Percentiles rank a stretch among this genome's conserved stretches.
Evolutionary conservation across 2,797 vertebrate species (phyloP).

Genomic region (Crax fasciolata): DNA sequence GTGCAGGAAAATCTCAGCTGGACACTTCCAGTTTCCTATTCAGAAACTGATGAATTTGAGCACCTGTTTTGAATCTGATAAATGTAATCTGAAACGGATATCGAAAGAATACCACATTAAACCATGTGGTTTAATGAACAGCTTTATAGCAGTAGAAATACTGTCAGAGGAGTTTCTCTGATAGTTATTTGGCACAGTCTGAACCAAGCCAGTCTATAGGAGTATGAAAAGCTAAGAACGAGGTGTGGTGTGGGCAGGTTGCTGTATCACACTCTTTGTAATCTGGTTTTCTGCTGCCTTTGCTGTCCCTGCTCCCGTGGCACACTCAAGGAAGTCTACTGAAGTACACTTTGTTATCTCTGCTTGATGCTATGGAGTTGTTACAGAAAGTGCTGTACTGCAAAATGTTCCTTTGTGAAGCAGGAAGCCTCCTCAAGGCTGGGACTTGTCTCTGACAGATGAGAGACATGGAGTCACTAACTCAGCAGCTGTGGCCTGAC

Average conservation of each 20-base stretch:
- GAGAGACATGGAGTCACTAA: neutral
- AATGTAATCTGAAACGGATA: neutral
- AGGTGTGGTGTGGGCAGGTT: neutral
- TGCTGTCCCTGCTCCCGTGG: neutral
- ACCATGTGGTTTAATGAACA: neutral
- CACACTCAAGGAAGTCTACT: neutral
- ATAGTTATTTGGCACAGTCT: neutral
- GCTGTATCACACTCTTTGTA: neutral
- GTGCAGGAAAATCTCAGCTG: neutral
- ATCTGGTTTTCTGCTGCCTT: neutral
- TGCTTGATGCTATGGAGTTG: neutral
- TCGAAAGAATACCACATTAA: neutral
- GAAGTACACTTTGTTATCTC: neutral
- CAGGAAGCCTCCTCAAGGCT: neutral
- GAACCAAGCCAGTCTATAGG: neutral
- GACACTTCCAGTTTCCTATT: neutral
- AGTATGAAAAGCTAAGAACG: neutral
- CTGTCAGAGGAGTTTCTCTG: neutral
- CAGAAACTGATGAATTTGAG: neutral
- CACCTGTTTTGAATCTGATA: neutral
- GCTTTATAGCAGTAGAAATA: neutral
- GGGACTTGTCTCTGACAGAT: neutral
- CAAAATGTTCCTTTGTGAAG: rapidly evolving
- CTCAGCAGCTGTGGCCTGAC: neutral
- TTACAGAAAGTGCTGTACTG: neutral